Base-by-base conservation (phyloP, 2,888 invertebrate genomes). In the Caenorhabditis afra region DNA sequence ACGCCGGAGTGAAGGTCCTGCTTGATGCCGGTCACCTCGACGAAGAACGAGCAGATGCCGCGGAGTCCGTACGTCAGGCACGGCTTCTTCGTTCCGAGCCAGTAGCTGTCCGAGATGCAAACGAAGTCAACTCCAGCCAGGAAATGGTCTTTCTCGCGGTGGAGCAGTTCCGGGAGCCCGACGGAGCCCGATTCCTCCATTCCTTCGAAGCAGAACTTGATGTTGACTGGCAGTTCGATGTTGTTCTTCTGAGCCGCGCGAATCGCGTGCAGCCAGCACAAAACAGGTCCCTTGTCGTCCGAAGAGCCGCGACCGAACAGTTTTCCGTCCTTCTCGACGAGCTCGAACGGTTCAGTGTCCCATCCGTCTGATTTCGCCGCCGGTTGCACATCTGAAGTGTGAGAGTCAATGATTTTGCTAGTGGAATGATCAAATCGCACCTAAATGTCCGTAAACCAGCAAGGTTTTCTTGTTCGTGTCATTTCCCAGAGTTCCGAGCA, bases 121-220 rank as follows among this genome's bases (percentile, higher is more conserved):
- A 97, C 95, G 92, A 94, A 97, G 91, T 97, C 97, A 0, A 95
- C 94, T 90, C 93, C 91, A 90, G 91, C 77, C 22, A 90, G 76
- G 62, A 86, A 87, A 7, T 76, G 75, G 59, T 88, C 82, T 62
- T 87, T 87, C 71, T 93, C 92, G 0, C 93, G 90, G 84, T 92
- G 92, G 0, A 99, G 92, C 12, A 97, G 92, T 0, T 94, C 95
- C 91, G 97, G 96, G 23, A 99, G 92, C n/a, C 98, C 98, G 90
- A 95, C 95, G 77, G 97, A 97, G 7, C 97, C 97, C 79, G 94
- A 95, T 91, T 99, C 98, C 91, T 98, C 98, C 98, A 99, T 99
- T 67, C 96, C 96, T 92, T 98, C 98, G 91, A 98, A 95, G 20
- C 95, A 93, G 91, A 98, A 97, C 93, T 93, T 93, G n/a, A 93